Percentiles rank a stretch among this genome's conserved stretches.
phyloP scores from a whole-genome alignment of 2,113 vertebrate genomes.

The Salminus brasiliensis region DNA sequence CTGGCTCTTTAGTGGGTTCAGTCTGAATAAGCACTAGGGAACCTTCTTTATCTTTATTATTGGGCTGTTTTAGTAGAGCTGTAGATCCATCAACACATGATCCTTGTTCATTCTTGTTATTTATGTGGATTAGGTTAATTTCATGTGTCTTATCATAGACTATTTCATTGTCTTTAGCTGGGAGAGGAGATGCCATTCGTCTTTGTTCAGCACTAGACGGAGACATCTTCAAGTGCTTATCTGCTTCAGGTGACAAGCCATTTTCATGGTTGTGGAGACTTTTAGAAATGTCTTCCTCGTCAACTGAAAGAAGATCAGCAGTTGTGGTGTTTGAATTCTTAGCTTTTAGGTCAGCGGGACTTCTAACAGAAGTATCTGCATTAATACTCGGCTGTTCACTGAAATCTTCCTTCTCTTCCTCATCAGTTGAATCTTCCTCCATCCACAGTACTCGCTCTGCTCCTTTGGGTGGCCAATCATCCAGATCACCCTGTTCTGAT shows the following conservation, averaged over 20 bases:
- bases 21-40: background rate
- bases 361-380: background rate
- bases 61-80: background rate
- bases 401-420: background rate
- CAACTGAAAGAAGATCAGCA: too few relatives aligned
- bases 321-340: background rate
- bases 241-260: background rate
- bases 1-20: background rate
- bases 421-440: background rate
- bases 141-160: background rate
- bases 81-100: background rate
- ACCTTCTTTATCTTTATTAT: background rate
- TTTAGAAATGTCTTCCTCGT: background rate
- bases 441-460: conserved; percentile 30
- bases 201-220: background rate
- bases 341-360: background rate
- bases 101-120: background rate
- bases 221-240: background rate
- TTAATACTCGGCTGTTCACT: background rate
- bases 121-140: background rate
- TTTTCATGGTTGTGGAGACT: background rate
- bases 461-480: conserved; percentile 26
- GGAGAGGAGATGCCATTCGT: background rate
- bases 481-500: background rate
- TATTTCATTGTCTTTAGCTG: background rate